A percentile compares a stretch with the other conserved stretches of the same genome.
Evolutionary conservation across 2,888 invertebrate genomes (phyloP).

Genomic region (Parthenolecanium corni): DNA sequence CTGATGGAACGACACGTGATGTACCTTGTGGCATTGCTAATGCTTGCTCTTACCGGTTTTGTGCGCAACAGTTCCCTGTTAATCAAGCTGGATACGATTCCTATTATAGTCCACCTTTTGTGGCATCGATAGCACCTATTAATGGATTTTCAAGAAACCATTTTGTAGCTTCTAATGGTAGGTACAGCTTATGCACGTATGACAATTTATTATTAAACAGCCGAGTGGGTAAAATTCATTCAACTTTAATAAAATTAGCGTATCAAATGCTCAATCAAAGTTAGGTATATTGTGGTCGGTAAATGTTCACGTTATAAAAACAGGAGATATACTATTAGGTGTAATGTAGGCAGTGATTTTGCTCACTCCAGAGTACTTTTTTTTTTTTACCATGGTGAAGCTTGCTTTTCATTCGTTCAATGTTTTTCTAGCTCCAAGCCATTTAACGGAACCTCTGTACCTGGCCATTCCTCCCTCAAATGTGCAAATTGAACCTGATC

Average conservation of each 20-base stretch:
- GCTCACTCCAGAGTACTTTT: too few relatives aligned
- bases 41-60: constrained; percentile 21
- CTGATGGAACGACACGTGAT: background rate
- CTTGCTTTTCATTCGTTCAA: background rate
- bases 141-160: constrained; percentile 23
- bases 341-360: too few relatives aligned
- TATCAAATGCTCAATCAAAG: too few relatives aligned
- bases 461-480: constrained; percentile 18
- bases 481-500: constrained; percentile 8
- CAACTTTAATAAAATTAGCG: too few relatives aligned
- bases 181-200: too few relatives aligned
- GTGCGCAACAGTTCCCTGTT: constrained; percentile 21
- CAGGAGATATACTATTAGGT: too few relatives aligned
- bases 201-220: too few relatives aligned
- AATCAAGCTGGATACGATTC: constrained; percentile 15
- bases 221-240: too few relatives aligned
- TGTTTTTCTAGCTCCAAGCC: constrained; percentile 20
- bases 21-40: constrained; percentile 14
- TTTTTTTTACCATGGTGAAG: background rate
- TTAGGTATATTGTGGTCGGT: too few relatives aligned
- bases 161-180: constrained; percentile 16
- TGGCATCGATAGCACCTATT: constrained; percentile 13
- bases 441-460: constrained; percentile 20
- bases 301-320: too few relatives aligned
- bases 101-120: constrained; percentile 18